These are phyloP conservation scores for Cottus gobio DNA, from an alignment of 2,113 vertebrate genomes.

Conservation along the genomic window DNA sequence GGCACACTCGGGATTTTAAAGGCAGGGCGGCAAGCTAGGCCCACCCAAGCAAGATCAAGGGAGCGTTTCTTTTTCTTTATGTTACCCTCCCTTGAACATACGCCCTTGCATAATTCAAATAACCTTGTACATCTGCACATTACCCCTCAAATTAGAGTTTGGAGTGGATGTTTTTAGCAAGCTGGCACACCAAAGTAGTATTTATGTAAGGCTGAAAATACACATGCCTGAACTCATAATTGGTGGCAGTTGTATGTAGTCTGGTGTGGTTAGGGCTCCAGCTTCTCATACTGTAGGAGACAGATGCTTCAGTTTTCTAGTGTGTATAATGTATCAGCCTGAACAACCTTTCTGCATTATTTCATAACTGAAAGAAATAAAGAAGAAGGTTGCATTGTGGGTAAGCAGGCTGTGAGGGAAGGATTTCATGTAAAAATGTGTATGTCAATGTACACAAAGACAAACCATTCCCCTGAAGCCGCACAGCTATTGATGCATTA, in stretches of 20 bases:
- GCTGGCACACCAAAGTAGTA: conserved; percentile 74
- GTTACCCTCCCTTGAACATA: conserved; percentile 63
- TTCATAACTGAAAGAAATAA: background rate
- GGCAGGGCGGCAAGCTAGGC: conserved; percentile 64
- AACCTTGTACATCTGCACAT: conserved; percentile 78
- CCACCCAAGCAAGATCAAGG: conserved; percentile 81
- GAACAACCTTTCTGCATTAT: background rate
- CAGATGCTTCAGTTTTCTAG: conserved; percentile 5
- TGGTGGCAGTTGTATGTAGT: conserved; percentile 54
- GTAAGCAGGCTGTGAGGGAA: background rate
- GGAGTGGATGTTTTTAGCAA: conserved; percentile 80
- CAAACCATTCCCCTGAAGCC: background rate
- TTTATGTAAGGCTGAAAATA: conserved; percentile 81
- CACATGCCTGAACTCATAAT: conserved; percentile 48
- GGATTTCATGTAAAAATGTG: conserved; percentile 1
- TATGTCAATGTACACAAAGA: background rate
- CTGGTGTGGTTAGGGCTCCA: conserved; percentile 43
- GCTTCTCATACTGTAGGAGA: conserved; percentile 1
- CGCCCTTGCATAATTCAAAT: conserved; percentile 80
- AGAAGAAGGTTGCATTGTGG: background rate
- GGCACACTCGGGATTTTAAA: conserved; percentile 73
- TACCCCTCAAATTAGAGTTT: conserved; percentile 81
- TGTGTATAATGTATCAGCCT: conserved; percentile 14
- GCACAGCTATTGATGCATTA: background rate
- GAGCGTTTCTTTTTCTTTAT: conserved; percentile 47